Base-by-base conservation (phyloP, 1,140 invertebrate species). In the Psilanteris sp. region DNA sequence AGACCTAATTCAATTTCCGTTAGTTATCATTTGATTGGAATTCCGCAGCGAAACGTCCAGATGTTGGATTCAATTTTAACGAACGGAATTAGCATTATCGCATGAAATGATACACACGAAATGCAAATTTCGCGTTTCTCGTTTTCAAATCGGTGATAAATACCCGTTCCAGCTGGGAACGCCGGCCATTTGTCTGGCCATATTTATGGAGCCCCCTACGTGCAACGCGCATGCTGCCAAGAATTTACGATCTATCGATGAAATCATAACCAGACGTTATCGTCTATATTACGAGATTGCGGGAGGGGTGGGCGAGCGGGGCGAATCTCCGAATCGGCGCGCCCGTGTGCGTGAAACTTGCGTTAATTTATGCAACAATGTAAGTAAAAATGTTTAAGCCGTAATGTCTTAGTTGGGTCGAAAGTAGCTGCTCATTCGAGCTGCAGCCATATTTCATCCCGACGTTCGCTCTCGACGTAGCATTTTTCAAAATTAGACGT, bases 401-500 rank as follows among this genome's bases (percentile, higher is more conserved):
- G 41, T 41, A 66, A 67, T 59, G 61, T 61, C 68, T 77, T 18
- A 61, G 59, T 66, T 71, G 20, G 48, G 41, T 14, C 15, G 8
- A 11, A 32, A 20, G 68, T 34, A 50, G 55, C 32, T 36, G 48
- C 24, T 52, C 37, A 29, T 20, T 13, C 11, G 48, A 9, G 18
- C 34, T 16, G 36, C 20, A 22, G 15, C 46, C 20, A 61, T 77
- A 66, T 66, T 71, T 77, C 44, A 71, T 46, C 15, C n/a, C 3
- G 48, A 31, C 29, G 14, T 36, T 55, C n/a, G 41, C 27, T 10
- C 50, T 36, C 34, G 37, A 24, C 59, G 59, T 37, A 22, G 48
- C 41, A 64, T 68, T 78, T 66, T 75, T 70, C 61, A 57, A 77
- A 77, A 77, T 79, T 73, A 62, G 54, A 72, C 59, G 68, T 78